phyloP scores from a whole-genome alignment of 2,888 invertebrate genomes.

The Lysandra bellargus region DNA sequence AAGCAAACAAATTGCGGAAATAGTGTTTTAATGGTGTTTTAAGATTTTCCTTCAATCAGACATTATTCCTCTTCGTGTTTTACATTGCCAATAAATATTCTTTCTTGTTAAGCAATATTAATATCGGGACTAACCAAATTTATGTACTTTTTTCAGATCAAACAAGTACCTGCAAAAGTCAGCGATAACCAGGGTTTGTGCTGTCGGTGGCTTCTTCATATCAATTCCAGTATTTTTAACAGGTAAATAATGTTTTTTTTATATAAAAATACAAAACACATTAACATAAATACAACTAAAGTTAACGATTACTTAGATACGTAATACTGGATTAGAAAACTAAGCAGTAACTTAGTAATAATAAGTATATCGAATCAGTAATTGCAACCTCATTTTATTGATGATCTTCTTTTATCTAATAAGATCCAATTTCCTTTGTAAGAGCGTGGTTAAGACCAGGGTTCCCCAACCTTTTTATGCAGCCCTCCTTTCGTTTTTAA shows the following conservation, averaged over 20 bases:
- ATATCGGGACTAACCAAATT: too few species aligned
- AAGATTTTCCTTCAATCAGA: too few species aligned
- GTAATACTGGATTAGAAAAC: background rate
- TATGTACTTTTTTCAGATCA: constrained; percentile 83
- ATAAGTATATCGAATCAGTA: background rate
- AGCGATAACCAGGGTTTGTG: constrained; percentile 93
- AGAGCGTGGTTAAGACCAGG: background rate
- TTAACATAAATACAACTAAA: background rate
- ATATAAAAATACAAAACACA: background rate
- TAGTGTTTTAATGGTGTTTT: too few species aligned
- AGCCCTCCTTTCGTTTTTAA: too few species aligned
- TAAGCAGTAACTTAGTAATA: background rate
- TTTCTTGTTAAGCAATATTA: too few species aligned
- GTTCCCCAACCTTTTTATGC: too few species aligned
- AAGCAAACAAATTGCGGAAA: too few species aligned
- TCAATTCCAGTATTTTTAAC: constrained; percentile 96
- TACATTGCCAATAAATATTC: too few species aligned
- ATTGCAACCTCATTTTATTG: background rate
- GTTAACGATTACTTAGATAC: background rate
- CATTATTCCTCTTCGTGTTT: too few species aligned
- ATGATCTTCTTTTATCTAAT: background rate
- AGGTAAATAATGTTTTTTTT: constrained; percentile 76
- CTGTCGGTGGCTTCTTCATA: constrained; percentile 95
- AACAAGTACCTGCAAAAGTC: constrained; percentile 96
- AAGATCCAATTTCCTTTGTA: background rate